Base-by-base conservation (phyloP, 2,797 vertebrate genomes). In the Paratrypauchen microcephalus region DNA sequence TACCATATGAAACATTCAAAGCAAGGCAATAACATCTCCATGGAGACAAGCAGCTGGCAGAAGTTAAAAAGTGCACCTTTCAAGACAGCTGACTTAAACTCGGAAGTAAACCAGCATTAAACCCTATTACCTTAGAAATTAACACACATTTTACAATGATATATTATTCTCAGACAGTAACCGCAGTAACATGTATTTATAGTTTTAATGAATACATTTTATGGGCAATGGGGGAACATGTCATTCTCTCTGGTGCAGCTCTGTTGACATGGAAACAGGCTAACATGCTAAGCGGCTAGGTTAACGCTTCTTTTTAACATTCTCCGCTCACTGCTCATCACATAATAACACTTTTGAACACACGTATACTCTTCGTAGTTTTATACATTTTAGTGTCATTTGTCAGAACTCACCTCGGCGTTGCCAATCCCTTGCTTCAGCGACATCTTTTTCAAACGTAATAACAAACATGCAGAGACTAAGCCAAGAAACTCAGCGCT, bases 381-480 rank as follows among this genome's bases (percentile, higher is more conserved):
- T 59, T 36, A 21, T 0, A 3, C 13, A 0, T 1, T 71, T 11
- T 24, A 1, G 0, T 39, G 19, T 23, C 16, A 48, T 68, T 73
- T 60, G 28, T 68, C 3, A 0, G 9, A 11, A 11, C 8, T 84
- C 86, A 96, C 96, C 94, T 95, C 83, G 3, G 87, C 83, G 48
- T 85, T 90, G 60, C 95, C 95, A 69, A 95, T 90, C 13, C 90
- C 78, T 71, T 87, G 89, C 39, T 88, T 83, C 59, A 87, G 60
- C 88, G 95, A 95, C 95, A 96, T 96, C 66, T 74, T 85, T 82
- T 87, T 78, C 77, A 89, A 88, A 73, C 56, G 70, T 70, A 84
- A 70, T 72, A 60, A 70, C 69, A 57, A 77, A 79, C 75, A 24
- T 65, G 21, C 41, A 23, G 39, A 41, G 58, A 16, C 57, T 18